Evolutionary conservation across 1,140 invertebrate genomes (phyloP).

Genomic region (Eciton burchellii): DNA sequence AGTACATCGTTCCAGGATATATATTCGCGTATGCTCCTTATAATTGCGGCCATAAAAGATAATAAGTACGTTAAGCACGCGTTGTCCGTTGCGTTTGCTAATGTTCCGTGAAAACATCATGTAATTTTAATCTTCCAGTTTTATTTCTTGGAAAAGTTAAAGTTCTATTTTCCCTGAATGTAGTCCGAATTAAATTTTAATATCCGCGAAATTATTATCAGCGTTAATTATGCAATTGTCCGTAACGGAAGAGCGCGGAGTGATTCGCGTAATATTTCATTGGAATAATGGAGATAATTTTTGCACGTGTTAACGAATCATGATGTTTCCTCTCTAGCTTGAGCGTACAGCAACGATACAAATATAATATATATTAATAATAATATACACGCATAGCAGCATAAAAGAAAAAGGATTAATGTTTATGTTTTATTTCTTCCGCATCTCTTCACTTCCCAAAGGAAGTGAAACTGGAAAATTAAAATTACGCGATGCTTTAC

Average conservation of each 20-base stretch:
- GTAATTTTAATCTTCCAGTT: too few species aligned
- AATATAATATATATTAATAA: too few species aligned
- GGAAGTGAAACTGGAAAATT: background rate
- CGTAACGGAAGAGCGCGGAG: background rate
- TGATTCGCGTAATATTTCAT: background rate
- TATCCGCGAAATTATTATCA: background rate
- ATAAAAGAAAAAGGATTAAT: too few species aligned
- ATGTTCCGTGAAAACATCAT: too few species aligned
- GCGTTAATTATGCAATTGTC: background rate
- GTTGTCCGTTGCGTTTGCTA: background rate
- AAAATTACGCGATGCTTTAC: background rate
- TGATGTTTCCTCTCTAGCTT: too few species aligned
- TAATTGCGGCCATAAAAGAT: constrained; percentile 2
- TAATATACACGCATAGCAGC: background rate
- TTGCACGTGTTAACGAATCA: too few species aligned
- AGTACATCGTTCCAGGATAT: background rate
- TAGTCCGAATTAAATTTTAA: background rate
- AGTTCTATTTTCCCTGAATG: background rate
- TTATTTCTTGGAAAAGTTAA: too few species aligned
- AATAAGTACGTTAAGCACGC: background rate
- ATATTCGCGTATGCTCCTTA: background rate
- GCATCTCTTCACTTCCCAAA: too few species aligned
- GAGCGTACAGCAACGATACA: too few species aligned
- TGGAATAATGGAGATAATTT: background rate
- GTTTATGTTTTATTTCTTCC: too few species aligned